Conservation (phyloP, 2,888 invertebrate genomes). For the Lycaena phlaeas region DNA sequence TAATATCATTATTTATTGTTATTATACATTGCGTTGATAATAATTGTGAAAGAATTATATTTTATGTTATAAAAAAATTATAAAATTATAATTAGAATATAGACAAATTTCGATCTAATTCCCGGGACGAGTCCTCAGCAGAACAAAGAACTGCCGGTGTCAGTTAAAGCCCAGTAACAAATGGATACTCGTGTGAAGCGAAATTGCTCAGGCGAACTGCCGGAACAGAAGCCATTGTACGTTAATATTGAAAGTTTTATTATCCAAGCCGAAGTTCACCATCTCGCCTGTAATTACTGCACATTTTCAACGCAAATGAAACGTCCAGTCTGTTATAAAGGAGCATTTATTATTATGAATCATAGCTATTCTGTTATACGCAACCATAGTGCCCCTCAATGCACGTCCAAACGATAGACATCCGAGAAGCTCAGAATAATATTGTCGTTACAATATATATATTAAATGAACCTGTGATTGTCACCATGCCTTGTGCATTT, state of each 20-base stretch:
- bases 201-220: conserved; percentile 18
- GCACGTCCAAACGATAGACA: too few relatives aligned
- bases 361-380: too few relatives aligned
- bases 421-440: too few relatives aligned
- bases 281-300: conserved; percentile 18
- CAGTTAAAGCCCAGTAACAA: conserved; percentile 16
- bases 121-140: not conserved
- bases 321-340: conserved; percentile 6
- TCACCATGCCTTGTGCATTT: too few relatives aligned
- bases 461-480: too few relatives aligned
- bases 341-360: conserved; percentile 6
- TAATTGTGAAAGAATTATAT: too few relatives aligned
- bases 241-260: conserved; percentile 26
- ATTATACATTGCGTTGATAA: too few relatives aligned
- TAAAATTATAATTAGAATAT: too few relatives aligned
- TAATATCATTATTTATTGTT: too few relatives aligned
- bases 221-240: conserved; percentile 22
- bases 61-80: too few relatives aligned
- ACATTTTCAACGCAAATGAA: conserved; percentile 14
- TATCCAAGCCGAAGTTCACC: conserved; percentile 19
- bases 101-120: not conserved
- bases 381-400: too few relatives aligned
- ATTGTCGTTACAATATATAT: too few relatives aligned
- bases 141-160: conserved; percentile 8
- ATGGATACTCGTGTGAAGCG: conserved; percentile 17